phyloP scores from a whole-genome alignment of 2,113 vertebrate genomes.

The Gadus macrocephalus region DNA sequence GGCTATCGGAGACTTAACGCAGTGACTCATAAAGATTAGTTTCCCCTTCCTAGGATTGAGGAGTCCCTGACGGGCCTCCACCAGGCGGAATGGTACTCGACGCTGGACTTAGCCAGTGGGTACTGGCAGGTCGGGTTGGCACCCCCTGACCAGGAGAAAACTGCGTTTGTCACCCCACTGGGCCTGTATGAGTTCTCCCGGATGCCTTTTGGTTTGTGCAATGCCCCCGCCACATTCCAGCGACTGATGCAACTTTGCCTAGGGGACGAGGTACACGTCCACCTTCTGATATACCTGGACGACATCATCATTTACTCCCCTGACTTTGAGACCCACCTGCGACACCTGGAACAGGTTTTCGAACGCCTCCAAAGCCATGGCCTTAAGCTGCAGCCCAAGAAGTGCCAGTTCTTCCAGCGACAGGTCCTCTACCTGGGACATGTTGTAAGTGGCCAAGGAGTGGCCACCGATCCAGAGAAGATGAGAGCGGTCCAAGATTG shows the following conservation, averaged over 20 bases:
- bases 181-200: constrained; percentile 4
- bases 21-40: no score
- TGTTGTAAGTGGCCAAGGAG: background rate
- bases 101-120: constrained; percentile 7
- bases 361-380: background rate
- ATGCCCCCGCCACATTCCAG: constrained; percentile 4
- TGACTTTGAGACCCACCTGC: constrained; percentile 14
- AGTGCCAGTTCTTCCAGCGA: constrained; percentile 8
- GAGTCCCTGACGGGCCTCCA: background rate
- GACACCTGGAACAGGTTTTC: constrained; percentile 7
- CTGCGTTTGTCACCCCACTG: background rate
- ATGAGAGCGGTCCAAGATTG: background rate
- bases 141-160: constrained; percentile 12
- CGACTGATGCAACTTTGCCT: constrained; percentile 23
- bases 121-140: constrained; percentile 29
- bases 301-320: constrained; percentile 17
- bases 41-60: no score
- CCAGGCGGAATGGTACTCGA: constrained; percentile 6
- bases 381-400: constrained; percentile 20
- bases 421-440: constrained; percentile 10
- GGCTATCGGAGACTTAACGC: no score
- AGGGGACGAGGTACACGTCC: constrained; percentile 8
- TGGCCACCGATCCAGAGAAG: constrained; percentile 8
- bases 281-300: constrained; percentile 16
- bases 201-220: constrained; percentile 7